Percentiles rank a stretch among this genome's conserved stretches.
These are phyloP conservation scores for Diplodus puntazzo DNA, from an alignment of 2,797 vertebrate species.

Conservation along the genomic window DNA sequence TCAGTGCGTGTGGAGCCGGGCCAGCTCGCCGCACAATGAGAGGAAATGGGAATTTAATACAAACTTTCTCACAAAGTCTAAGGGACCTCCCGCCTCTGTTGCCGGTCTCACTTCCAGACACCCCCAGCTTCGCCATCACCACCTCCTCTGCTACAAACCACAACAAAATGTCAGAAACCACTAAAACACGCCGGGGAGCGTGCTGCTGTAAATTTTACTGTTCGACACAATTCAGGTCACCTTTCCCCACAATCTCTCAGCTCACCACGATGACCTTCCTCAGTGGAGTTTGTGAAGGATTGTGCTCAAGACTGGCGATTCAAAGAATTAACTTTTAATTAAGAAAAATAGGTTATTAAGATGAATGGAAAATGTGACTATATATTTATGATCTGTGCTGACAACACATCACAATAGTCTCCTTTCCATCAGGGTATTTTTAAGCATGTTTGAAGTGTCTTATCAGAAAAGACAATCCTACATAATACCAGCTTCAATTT, in stretches of 20 bases:
- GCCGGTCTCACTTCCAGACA: constrained; percentile 59
- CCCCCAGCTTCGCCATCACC: constrained; percentile 51
- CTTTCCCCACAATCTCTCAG: constrained; percentile 23
- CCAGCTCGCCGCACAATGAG: constrained; percentile 87
- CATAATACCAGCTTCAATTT: too few species aligned
- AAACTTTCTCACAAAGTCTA: constrained; percentile 88
- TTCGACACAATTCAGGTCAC: constrained; percentile 18
- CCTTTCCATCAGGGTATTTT: too few species aligned
- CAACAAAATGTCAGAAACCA: constrained; percentile 73
- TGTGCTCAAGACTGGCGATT: not conserved
- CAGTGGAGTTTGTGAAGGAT: constrained; percentile 3
- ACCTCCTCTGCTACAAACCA: constrained; percentile 62
- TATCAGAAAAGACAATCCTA: too few species aligned
- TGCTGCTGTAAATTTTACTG: constrained; percentile 37
- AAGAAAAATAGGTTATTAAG: not conserved
- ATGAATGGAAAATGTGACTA: not conserved
- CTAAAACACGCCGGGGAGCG: constrained; percentile 43
- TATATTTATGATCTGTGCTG: not conserved
- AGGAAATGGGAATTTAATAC: constrained; percentile 90
- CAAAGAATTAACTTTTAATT: not conserved
- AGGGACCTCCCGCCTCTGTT: constrained; percentile 69
- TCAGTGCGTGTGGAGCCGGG: constrained; percentile 84
- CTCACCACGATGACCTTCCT: constrained; percentile 8
- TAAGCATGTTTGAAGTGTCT: too few species aligned
- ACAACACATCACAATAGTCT: not conserved